A percentile compares a stretch with the other conserved stretches of the same genome.
phyloP scores from a whole-genome alignment of 2,113 vertebrate genomes.

The Aptenodytes patagonicus region DNA sequence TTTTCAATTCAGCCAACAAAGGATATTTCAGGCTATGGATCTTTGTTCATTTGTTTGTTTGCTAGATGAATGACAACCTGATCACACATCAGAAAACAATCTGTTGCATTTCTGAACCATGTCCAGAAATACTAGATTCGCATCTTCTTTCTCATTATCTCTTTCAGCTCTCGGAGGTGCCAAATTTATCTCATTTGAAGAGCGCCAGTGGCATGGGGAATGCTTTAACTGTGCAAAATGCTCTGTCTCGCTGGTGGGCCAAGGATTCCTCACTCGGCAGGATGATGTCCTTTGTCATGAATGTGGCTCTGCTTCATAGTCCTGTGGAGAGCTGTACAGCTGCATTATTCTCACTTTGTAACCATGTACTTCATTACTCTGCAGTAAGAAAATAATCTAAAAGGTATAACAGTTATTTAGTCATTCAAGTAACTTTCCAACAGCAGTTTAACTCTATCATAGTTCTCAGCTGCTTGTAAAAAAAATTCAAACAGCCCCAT shows the following conservation, averaged over 20 bases:
- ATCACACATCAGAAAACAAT: neutral
- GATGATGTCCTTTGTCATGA: constrained; percentile 84
- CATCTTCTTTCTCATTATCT: constrained; percentile 3
- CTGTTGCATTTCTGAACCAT: neutral
- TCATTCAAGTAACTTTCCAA: neutral
- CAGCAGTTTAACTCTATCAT: neutral
- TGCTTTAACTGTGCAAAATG: constrained; percentile 73
- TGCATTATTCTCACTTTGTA: neutral
- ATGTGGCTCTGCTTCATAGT: constrained; percentile 82
- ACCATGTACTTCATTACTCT: neutral
- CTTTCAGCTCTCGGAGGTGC: constrained; percentile 69
- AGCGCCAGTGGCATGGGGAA: constrained; percentile 76
- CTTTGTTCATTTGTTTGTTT: neutral
- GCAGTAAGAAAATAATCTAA: neutral
- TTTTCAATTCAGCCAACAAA: neutral
- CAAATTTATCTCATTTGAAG: constrained; percentile 80
- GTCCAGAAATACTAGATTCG: neutral
- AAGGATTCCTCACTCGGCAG: constrained; percentile 82
- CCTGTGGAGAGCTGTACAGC: neutral
- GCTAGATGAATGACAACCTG: neutral
- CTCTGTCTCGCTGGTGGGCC: constrained; percentile 59
- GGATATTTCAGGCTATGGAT: neutral
- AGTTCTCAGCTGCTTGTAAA: neutral
- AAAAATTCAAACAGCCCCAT: neutral
- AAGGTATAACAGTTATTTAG: neutral